Conservation (phyloP, 2,797 vertebrate genomes). For the Falco cherrug region DNA sequence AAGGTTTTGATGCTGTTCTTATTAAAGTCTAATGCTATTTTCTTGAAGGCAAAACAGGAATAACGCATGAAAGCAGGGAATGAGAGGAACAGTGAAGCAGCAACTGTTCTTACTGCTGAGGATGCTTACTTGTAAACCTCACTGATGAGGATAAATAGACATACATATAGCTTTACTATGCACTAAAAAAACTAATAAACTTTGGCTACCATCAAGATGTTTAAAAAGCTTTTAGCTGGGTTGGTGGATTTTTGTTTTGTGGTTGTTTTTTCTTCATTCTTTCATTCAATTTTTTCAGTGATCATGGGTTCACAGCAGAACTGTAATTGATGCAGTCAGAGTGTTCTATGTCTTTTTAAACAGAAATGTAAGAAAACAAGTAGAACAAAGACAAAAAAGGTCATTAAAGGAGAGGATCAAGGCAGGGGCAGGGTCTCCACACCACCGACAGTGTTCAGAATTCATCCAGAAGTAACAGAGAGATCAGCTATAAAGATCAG, state of each 20-base stretch:
- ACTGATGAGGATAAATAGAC: constrained; percentile 8
- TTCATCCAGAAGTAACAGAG: not conserved
- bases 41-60: not conserved
- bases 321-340: not conserved
- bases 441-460: not conserved
- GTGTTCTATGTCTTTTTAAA: not conserved
- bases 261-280: not conserved
- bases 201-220: not conserved
- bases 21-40: constrained; percentile 32
- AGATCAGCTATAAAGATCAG: not conserved
- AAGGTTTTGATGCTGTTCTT: not conserved
- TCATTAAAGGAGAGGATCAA: not conserved
- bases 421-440: not conserved
- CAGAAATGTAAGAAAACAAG: not conserved
- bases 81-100: not conserved
- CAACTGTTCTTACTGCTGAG: not conserved
- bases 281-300: not conserved
- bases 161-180: not conserved
- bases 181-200: not conserved
- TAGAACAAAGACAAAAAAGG: not conserved
- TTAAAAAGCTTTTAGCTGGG: constrained; percentile 7
- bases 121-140: not conserved
- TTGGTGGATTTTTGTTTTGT: not conserved
- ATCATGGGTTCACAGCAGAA: not conserved
- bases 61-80: not conserved